Percentiles rank a stretch among this genome's conserved stretches.
These are phyloP conservation scores for Gastrophysa polygoni DNA, from an alignment of 2,888 invertebrate genomes.

Conservation along the genomic window DNA sequence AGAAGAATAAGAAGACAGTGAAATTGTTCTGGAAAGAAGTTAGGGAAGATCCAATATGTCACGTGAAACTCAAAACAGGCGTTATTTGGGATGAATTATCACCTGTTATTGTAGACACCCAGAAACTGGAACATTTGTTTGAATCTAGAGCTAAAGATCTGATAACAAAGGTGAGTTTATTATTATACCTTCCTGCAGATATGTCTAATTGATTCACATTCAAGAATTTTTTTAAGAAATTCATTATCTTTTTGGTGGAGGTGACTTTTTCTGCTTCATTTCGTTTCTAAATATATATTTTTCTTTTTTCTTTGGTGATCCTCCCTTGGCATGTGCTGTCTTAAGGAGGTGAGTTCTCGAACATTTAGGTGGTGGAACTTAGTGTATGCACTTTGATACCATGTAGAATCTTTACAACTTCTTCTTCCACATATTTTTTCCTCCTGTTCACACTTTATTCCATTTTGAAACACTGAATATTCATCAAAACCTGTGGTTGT, in stretches of 20 bases:
- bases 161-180: constrained; percentile 80
- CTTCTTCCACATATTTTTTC: constrained; percentile 21
- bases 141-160: constrained; percentile 96
- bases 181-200: background rate
- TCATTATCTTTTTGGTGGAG: background rate
- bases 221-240: too few relatives aligned
- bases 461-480: background rate
- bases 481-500: too few relatives aligned
- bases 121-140: constrained; percentile 94
- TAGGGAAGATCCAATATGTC: constrained; percentile 74
- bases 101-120: constrained; percentile 84
- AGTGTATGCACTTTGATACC: constrained; percentile 38
- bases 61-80: constrained; percentile 63
- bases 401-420: constrained; percentile 36
- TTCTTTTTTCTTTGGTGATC: constrained; percentile 55
- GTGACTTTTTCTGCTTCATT: background rate
- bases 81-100: constrained; percentile 93
- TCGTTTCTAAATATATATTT: constrained; percentile 30
- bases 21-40: constrained; percentile 98
- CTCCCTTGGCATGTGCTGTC: constrained; percentile 55
- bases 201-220: background rate
- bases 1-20: constrained; percentile 94
- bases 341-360: constrained; percentile 58
- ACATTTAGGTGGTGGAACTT: constrained; percentile 49
- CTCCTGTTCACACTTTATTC: background rate